A percentile compares a stretch with the other conserved stretches of the same genome.
These are phyloP conservation scores for Autographa pulchrina DNA, from an alignment of 2,888 invertebrate genomes.

Conservation along the genomic window DNA sequence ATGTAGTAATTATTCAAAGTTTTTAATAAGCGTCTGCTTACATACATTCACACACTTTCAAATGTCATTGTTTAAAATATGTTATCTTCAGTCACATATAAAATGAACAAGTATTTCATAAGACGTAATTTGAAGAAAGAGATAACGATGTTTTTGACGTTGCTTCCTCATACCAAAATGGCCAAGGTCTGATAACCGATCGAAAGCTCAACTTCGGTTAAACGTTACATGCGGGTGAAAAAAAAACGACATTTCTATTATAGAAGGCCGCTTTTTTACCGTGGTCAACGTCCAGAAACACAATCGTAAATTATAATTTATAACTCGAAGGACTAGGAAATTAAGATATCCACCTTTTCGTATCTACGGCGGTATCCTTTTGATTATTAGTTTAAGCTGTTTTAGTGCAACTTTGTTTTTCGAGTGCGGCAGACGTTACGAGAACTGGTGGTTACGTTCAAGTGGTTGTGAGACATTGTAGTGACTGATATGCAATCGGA, in stretches of 20 bases:
- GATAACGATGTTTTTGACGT: slow-evolving; percentile 69
- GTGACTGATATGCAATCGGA: slow-evolving; percentile 68
- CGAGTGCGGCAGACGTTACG: slow-evolving; percentile 76
- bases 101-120: slow-evolving; percentile 35
- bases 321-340: slow-evolving; percentile 80
- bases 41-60: slow-evolving; percentile 59
- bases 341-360: slow-evolving; percentile 84
- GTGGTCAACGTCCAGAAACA: slow-evolving; percentile 73
- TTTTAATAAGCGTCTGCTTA: slow-evolving; percentile 36
- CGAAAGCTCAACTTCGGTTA: slow-evolving; percentile 77
- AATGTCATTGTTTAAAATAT: slow-evolving; percentile 53
- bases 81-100: slow-evolving; percentile 37
- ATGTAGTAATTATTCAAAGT: slow-evolving; percentile 32
- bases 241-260: slow-evolving; percentile 87
- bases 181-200: slow-evolving; percentile 71
- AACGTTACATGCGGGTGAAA: slow-evolving; percentile 81
- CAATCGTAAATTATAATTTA: slow-evolving; percentile 89
- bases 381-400: slow-evolving; percentile 62
- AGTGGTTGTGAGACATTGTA: slow-evolving; percentile 63
- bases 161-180: slow-evolving; percentile 67
- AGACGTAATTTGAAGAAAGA: slow-evolving; percentile 69
- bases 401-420: slow-evolving; percentile 77
- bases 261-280: slow-evolving; percentile 81
- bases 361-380: slow-evolving; percentile 83
- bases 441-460: slow-evolving; percentile 49